phyloP scores from a whole-genome alignment of 1,140 invertebrate species.

The Dryas iulia region DNA sequence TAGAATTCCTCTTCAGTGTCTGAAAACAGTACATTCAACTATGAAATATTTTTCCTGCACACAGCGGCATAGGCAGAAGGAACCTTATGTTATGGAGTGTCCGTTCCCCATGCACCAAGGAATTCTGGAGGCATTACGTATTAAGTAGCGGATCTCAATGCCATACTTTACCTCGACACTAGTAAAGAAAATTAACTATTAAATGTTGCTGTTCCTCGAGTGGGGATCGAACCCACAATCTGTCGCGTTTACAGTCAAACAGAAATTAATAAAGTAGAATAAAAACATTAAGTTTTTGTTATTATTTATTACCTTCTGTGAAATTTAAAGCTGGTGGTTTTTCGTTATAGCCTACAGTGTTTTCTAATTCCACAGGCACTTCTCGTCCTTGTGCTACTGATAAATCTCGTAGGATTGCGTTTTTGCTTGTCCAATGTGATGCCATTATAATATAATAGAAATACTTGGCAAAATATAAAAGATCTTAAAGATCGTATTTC shows the following conservation, averaged over 20 bases:
- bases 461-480: not conserved
- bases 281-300: no score
- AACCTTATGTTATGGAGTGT: no score
- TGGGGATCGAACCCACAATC: no score
- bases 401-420: slow-evolving; percentile 46
- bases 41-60: not conserved
- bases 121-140: no score
- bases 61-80: no score
- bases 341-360: slow-evolving; percentile 29
- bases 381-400: slow-evolving; percentile 45
- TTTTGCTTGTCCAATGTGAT: slow-evolving; percentile 45
- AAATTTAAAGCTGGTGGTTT: slow-evolving; percentile 39
- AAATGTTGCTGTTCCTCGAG: no score
- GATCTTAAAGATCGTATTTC: not conserved
- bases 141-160: no score
- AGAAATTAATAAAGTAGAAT: no score
- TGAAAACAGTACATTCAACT: slow-evolving; percentile 25
- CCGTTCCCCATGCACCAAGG: no score
- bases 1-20: slow-evolving; percentile 48
- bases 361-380: slow-evolving; percentile 39
- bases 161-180: no score
- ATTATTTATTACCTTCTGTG: slow-evolving; percentile 37
- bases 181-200: no score
- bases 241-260: no score
- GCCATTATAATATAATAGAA: slow-evolving; percentile 18